Base-by-base conservation (phyloP, 2,113 vertebrate genomes). In the Bombycilla garrulus region DNA sequence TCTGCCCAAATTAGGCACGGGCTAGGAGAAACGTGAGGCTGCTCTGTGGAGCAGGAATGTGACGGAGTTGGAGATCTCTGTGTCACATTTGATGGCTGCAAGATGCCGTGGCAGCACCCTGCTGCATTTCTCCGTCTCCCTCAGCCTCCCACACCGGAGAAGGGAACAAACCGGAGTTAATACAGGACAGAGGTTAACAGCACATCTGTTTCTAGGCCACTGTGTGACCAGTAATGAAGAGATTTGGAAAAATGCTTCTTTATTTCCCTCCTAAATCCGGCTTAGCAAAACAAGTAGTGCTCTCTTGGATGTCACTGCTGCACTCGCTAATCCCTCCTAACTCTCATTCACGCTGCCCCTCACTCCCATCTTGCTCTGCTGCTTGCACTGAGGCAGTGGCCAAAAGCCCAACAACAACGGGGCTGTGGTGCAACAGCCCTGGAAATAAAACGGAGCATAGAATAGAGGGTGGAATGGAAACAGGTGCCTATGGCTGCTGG, bases 171-270 rank as follows among this genome's bases (percentile, higher is more conserved):
- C n/a, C 16, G 15, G 10, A 69, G 35, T 25, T 66, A 74, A 28
- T 10, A 58, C 2, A 6, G 42, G 58, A 53, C 4, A 4, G 67
- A 86, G 45, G 71, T 72, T 54, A 83, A 69, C 44, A 36, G 71
- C 25, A 72, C 16, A 17, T 40, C 92, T 92, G 70, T 45, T 87
- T 82, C 79, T 33, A 42, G 71, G 58, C 45, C 82, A 85, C 69
- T 47, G 23, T 10, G 29, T 0, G 0, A 78, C 3, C 5, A 86
- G n/a, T 71, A 94, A 91, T 21, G 31, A 88, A 86, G 65, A 36
- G 44, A 93, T 93, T 81, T 60, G 38, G 67, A 71, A 51, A 92
- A 94, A 92, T 10, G 44, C 44, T 60, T 67, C 60, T 83, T 74
- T 74, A 83, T 56, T 94, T 71, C 72, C 56, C 33, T 54, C 64